Conservation (phyloP, 1,140 invertebrate genomes). For the Hormaphis cornu region DNA sequence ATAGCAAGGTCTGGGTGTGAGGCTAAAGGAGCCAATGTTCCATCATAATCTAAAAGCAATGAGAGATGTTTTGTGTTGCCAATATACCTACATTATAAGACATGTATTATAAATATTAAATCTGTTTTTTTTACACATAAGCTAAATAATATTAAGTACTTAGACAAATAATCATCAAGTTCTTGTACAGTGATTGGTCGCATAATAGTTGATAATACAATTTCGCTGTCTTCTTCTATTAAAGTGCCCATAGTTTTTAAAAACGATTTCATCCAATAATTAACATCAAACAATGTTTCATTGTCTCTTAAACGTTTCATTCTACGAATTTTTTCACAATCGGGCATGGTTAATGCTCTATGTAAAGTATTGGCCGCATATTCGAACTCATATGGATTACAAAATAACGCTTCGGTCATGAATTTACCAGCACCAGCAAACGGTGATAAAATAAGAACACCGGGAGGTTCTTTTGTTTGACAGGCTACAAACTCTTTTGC, state of each 20-base stretch:
- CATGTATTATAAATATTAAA: background rate
- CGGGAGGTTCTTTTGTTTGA: conserved; percentile 74
- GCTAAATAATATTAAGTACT: conserved; percentile 48
- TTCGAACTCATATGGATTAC: conserved; percentile 82
- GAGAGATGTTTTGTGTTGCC: conserved; percentile 75
- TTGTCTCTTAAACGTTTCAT: conserved; percentile 75
- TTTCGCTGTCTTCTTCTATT: conserved; percentile 62
- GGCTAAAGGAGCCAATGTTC: conserved; percentile 76
- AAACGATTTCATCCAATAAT: conserved; percentile 81
- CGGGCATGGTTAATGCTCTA: conserved; percentile 75
- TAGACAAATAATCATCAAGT: conserved; percentile 73
- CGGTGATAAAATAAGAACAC: conserved; percentile 77
- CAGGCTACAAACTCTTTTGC: conserved; percentile 89
- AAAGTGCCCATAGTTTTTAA: conserved; percentile 73
- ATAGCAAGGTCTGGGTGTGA: conserved; percentile 81
- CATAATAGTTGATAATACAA: conserved; percentile 71
- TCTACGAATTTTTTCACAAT: conserved; percentile 72
- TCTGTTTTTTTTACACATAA: background rate
- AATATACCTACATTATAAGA: conserved; percentile 56
- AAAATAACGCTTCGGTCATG: conserved; percentile 81
- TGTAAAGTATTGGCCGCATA: conserved; percentile 78
- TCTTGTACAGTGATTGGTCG: conserved; percentile 76
- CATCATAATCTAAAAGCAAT: conserved; percentile 78
- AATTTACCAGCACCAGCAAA: conserved; percentile 83
- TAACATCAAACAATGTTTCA: conserved; percentile 72